Evolutionary conservation across 1,140 invertebrate genomes (phyloP), one percentile per base, ranked within the genome.

Genomic region (Arctopsyche grandis): DNA sequence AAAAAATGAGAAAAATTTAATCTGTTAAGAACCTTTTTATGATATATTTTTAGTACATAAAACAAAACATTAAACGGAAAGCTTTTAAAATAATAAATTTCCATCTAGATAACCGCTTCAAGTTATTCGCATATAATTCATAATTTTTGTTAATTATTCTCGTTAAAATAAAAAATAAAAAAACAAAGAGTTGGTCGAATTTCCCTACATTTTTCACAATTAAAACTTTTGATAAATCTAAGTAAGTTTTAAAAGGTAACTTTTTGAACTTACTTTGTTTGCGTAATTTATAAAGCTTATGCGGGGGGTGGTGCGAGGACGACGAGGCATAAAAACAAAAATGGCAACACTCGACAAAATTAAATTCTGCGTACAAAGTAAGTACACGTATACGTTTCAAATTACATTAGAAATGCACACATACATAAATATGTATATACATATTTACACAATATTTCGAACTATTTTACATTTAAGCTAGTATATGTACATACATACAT

Each of bases 221-320:
- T 76, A 76, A 76, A 76, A 76, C 26, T 76, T 76, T 63, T 76
- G 56, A 76, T 76, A 66, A 76, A 76, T 76, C 19, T 44, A 21
- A 58, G 29, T 63, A 76, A 76, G 74, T 76, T 76, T 38, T 44
- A 38, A 66, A 24, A 44, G 26, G n/a, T 24, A 76, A 16, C 48
- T 76, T 63, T 58, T n/a, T 66, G 48, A 76, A 76, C 56, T 76
- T 76, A 38, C 43, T 56, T 76, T 75, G 73, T 75, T 75, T 63
- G 56, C 43, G 56, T 63, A 76, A 76, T 76, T 76, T 56, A 76
- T 76, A 76, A 63, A 76, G 74, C 74, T 74, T 74, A 52, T 58
- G 24, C 52, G 24, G 26, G 24, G 19, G 19, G 9, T 46, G 5
- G 3, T 16, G 38, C 4, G 29, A 46, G 21, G 14, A 24, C 29